phyloP scores from a whole-genome alignment of 2,797 vertebrate species.

The Cryptoblepharus egeriae region DNA sequence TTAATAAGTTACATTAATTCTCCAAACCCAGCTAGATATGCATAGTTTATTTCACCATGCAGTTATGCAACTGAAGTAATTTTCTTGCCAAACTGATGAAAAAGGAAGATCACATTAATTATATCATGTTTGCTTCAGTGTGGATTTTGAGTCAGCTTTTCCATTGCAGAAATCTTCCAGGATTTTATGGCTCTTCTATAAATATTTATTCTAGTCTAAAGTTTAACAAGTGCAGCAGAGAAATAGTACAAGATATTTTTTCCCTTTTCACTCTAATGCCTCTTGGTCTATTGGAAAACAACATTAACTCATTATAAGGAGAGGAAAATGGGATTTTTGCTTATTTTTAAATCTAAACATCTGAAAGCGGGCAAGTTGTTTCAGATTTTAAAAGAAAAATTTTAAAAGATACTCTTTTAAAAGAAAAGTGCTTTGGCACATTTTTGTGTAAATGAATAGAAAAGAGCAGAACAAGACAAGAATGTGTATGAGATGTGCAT shows the following conservation, averaged over 20 bases:
- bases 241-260: neutral
- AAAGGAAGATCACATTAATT: neutral
- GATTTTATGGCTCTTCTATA: slow-evolving; percentile 39
- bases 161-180: slow-evolving; percentile 51
- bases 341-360: neutral
- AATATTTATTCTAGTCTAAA: slow-evolving; percentile 57
- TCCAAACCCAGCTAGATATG: neutral
- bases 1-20: neutral
- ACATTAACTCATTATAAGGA: neutral
- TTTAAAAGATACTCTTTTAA: neutral
- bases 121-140: slow-evolving; percentile 28
- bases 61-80: neutral
- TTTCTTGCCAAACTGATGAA: slow-evolving; percentile 6
- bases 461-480: neutral
- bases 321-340: neutral
- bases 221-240: slow-evolving; percentile 28
- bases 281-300: neutral
- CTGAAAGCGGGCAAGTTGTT: slow-evolving; percentile 11
- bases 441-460: neutral
- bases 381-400: no score
- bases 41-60: neutral
- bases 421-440: neutral
- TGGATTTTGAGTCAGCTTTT: slow-evolving; percentile 64
- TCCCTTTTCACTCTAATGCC: neutral
- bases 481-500: neutral